Percentiles rank a stretch among this genome's conserved stretches.
Evolutionary conservation across 2,888 invertebrate genomes (phyloP).

Genomic region (Orchesellides sinensis): DNA sequence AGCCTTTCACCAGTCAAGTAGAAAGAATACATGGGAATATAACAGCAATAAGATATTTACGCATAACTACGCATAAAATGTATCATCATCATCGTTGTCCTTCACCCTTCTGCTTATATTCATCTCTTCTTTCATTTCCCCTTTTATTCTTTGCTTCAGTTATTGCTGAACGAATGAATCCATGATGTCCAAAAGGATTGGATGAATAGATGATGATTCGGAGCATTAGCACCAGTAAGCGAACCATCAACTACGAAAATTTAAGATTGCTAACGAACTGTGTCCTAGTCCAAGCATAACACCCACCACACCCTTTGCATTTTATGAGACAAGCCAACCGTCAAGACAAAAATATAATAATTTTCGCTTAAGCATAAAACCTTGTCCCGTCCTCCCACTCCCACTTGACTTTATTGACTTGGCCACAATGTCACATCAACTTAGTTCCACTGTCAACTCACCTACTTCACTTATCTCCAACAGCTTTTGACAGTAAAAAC

Average conservation of each 20-base stretch:
- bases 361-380: neutral
- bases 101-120: slow-evolving; percentile 36
- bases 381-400: slow-evolving; percentile 3
- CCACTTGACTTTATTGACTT: slow-evolving; percentile 67
- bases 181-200: slow-evolving; percentile 51
- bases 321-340: neutral
- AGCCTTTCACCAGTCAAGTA: slow-evolving; percentile 48
- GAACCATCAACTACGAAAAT: slow-evolving; percentile 6
- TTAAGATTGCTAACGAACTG: neutral
- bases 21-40: slow-evolving; percentile 21
- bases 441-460: slow-evolving; percentile 64
- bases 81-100: slow-evolving; percentile 20
- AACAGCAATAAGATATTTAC: slow-evolving; percentile 52
- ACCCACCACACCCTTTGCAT: neutral
- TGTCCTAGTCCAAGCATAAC: neutral
- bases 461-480: slow-evolving; percentile 50
- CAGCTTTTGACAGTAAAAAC: slow-evolving; percentile 47
- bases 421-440: slow-evolving; percentile 64
- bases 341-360: neutral
- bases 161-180: slow-evolving; percentile 28
- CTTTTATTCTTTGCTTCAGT: slow-evolving; percentile 20
- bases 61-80: slow-evolving; percentile 52
- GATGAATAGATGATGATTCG: slow-evolving; percentile 40
- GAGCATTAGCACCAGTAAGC: slow-evolving; percentile 54
- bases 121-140: slow-evolving; percentile 25